Base-by-base conservation (phyloP, 2,888 invertebrate species). In the Drosophila emarginata region DNA sequence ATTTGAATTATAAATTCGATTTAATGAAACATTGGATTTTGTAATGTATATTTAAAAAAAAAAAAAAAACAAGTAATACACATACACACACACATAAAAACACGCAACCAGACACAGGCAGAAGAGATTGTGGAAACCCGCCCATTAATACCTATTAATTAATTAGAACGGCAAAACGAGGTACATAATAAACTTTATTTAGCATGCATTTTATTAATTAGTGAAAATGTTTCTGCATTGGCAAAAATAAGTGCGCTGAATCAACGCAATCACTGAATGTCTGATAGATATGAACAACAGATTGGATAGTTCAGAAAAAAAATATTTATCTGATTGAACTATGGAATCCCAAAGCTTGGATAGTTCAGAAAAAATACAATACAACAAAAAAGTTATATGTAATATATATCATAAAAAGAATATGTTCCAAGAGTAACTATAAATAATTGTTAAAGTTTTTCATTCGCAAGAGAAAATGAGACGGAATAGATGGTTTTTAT, bases 171-270 rank as follows among this genome's bases (percentile, higher is more conserved):
- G 54, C 57, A 61, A 67, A 77, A 61, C 74, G 71, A 77, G 81
- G 85, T 72, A 60, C 67, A 11, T 40, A 39, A 14, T 39, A 85
- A 81, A 77, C 32, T 87, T 82, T 61, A 65, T 69, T 68, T 57
- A 59, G 63, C 54, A 67, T 51, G 65, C 52, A 64, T 74, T 71
- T 76, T 69, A 72, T 76, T 84, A 81, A 81, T 81, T 87, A 87
- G 68, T 78, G 45, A 2, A 54, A 45, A 28, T 69, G 69, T 56
- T 28, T 37, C 18, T 14, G 39, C 71, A 72, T 78, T 64, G 39
- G 45, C 59, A 63, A 53, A 50, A 77, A 77, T 15, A 72, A 67
- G 70, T 72, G 83, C 86, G 60, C 70, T 50, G 58, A 23, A 64
- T 54, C 52, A 53, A 21, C 11, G 12, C 15, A 28, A 26, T 64